Conservation (phyloP, 2,797 vertebrate genomes). For the Masticophis lateralis region DNA sequence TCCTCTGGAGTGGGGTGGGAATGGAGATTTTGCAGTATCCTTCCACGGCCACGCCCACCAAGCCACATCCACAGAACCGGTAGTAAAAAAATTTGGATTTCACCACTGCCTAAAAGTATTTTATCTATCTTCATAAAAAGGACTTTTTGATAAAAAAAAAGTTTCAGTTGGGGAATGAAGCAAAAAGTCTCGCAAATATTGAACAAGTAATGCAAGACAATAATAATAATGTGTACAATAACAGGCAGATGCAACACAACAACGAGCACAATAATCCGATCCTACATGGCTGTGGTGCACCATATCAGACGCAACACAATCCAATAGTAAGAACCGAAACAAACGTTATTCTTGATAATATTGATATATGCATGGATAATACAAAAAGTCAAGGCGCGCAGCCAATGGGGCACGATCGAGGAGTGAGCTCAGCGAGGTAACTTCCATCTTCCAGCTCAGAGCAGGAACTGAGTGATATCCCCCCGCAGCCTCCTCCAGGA, state of each 20-base stretch:
- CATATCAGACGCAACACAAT: not conserved
- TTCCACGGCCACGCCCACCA: no score
- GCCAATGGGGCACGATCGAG: not conserved
- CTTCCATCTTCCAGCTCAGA: not conserved
- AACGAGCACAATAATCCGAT: not conserved
- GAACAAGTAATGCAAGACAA: not conserved
- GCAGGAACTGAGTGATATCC: not conserved
- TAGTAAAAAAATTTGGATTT: no score
- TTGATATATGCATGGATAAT: not conserved
- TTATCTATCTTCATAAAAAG: not conserved
- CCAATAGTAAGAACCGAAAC: not conserved
- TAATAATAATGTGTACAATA: not conserved
- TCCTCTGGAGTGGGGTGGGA: no score
- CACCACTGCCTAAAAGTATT: not conserved
- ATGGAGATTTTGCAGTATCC: no score
- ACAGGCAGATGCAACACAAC: not conserved
- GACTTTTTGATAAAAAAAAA: not conserved
- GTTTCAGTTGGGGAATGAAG: not conserved
- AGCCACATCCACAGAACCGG: no score
- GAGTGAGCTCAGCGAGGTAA: rapidly evolving
- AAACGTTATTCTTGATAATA: not conserved
- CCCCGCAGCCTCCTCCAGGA: not conserved
- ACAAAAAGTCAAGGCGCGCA: not conserved
- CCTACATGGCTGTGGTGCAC: not conserved
- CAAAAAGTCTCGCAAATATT: not conserved